Evolutionary conservation across 2,113 vertebrate species (phyloP).

Genomic region (Callorhinus ursinus): DNA sequence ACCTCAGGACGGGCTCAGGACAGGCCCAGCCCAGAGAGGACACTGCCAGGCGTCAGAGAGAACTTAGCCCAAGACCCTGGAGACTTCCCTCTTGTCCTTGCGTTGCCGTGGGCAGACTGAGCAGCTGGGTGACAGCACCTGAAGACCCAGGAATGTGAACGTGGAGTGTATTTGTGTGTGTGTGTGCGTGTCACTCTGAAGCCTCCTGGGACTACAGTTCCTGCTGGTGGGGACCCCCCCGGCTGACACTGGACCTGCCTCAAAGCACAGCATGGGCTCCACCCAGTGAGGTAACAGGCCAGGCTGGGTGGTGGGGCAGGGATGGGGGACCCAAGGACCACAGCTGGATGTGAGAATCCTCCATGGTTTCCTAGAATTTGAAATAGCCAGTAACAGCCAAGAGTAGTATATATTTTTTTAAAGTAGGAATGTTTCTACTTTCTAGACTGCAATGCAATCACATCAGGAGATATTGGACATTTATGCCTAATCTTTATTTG

Average conservation of each 20-base stretch:
- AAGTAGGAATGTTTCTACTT: conserved; percentile 34
- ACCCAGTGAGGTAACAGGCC: neutral
- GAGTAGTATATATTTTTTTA: neutral
- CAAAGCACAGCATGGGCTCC: neutral
- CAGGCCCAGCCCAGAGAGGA: neutral
- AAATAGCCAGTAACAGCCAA: conserved; percentile 15
- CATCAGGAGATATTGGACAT: neutral
- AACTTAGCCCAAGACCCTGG: neutral
- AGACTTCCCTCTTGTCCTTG: neutral
- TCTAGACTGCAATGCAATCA: neutral
- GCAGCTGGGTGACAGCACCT: neutral
- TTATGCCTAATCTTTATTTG: neutral
- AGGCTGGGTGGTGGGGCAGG: neutral
- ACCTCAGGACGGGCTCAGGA: neutral
- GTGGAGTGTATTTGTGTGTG: too few relatives aligned
- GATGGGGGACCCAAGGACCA: neutral
- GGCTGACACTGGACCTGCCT: neutral
- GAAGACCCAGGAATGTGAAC: neutral
- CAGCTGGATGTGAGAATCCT: conserved; percentile 42
- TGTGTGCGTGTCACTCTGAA: neutral
- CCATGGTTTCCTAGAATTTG: conserved; percentile 3
- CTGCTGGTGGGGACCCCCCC: neutral
- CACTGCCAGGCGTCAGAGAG: neutral
- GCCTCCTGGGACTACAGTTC: neutral
- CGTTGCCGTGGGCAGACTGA: too few relatives aligned